Base-by-base conservation (phyloP, 2,113 vertebrate species). In the Hypomesus transpacificus region DNA sequence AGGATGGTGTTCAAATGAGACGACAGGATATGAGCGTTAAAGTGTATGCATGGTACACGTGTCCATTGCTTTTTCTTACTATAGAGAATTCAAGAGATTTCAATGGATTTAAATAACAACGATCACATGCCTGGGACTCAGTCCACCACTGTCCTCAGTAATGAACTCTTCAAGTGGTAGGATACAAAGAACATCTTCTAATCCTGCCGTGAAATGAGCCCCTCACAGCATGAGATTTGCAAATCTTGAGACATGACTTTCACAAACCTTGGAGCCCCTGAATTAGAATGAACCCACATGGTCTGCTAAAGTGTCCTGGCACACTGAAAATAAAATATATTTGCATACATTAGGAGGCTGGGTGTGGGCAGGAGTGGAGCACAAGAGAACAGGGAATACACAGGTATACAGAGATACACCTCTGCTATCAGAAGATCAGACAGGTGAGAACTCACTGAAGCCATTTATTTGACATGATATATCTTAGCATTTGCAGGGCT, bases 151-250 rank as follows among this genome's bases (percentile, higher is more conserved):
- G 6, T 28, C 60, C 28, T 62, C 7, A 7, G 3, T 18, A 31
- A 62, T 18, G 79, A 81, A 72, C 80, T 81, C 79, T 82, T 69
- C 57, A 66, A 82, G 60, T 74, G 75, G 54, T 56, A 64, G 21
- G 34, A 46, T 26, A 34, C 78, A 77, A 57, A 74, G 70, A 76
- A 74, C 79, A 77, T 69, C 58, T 68, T 67, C 73, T 75, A 9
- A 17, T 60, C 82, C 68, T 84, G 71, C 68, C 34, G 3, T 79
- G 77, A 79, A 75, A 8, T 58, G 24, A 60, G 66, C 73, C 75
- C 80, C 77, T 73, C 26, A 58, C 56, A 9, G 4, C 26, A 86
- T 85, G 82, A 89, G 75, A 65, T 58, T 79, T 80, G 74, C 85
- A 73, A 76, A 83, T 85, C 76, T 63, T 81, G 20, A 74, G 46